These are phyloP conservation scores for Danaus melanippus DNA, from an alignment of 1,140 invertebrate genomes.

Conservation along the genomic window DNA sequence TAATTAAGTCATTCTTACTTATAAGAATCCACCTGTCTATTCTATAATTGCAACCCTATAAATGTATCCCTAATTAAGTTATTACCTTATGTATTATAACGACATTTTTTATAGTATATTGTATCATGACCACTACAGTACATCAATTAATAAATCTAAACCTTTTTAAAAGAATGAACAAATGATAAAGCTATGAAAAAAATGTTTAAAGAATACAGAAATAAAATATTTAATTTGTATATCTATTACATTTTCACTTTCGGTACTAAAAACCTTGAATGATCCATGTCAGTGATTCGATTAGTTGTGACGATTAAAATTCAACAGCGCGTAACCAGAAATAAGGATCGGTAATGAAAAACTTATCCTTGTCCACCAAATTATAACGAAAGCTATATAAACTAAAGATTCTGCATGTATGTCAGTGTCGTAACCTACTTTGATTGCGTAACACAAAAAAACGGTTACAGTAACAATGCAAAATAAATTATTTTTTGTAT, in stretches of 20 bases:
- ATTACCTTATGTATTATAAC: too few relatives aligned
- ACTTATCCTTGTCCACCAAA: slow-evolving; percentile 41
- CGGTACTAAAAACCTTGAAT: slow-evolving; percentile 33
- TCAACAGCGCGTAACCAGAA: slow-evolving; percentile 34
- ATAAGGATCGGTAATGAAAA: slow-evolving; percentile 27
- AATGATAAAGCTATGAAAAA: too few relatives aligned
- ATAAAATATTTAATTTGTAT: slow-evolving; percentile 25
- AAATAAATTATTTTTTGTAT: slow-evolving; percentile 41
- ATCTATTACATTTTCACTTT: slow-evolving; percentile 24
- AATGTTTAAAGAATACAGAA: too few relatives aligned
- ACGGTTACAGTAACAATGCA: slow-evolving; percentile 35
- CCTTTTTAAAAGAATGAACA: too few relatives aligned
- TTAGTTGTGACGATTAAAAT: slow-evolving; percentile 34
- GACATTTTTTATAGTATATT: too few relatives aligned
- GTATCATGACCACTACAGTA: too few relatives aligned
- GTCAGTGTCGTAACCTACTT: slow-evolving; percentile 68
- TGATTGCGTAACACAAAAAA: slow-evolving; percentile 48
- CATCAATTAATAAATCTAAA: too few relatives aligned
- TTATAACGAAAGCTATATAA: slow-evolving; percentile 56
- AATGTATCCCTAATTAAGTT: too few relatives aligned
- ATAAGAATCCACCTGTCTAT: too few relatives aligned
- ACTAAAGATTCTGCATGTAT: slow-evolving; percentile 49
- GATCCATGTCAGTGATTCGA: slow-evolving; percentile 39
- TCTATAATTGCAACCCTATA: too few relatives aligned
- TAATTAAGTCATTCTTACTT: too few relatives aligned